Base-by-base conservation (phyloP, 2,113 vertebrate species). In the Prunella himalayana region DNA sequence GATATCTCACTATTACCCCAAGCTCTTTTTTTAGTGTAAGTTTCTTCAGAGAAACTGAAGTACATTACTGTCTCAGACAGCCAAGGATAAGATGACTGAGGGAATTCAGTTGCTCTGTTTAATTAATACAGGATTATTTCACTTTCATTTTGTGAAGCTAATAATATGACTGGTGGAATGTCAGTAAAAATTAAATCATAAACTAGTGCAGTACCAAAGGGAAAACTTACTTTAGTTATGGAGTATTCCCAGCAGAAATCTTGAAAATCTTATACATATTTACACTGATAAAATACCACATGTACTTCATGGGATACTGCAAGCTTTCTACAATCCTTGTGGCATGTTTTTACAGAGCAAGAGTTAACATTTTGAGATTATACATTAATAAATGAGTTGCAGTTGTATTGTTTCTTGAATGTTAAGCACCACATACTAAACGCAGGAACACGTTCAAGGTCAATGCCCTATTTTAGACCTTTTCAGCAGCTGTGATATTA, bases 71-170 rank as follows among this genome's bases (percentile, higher is more conserved):
- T 95, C 94, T 97, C 90, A 97, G 91, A 88, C 86, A 97, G 92
- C 95, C 94, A 95, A 97, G 95, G 97, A 96, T 93, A 97, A 97
- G 97, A 96, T 95, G 96, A 97, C 86, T 97, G 96, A 98, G 93
- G 95, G 97, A 97, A 97, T 98, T 97, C 88, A 69, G 94, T 97
- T 98, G 96, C 97, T 97, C 98, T 97, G 95, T 97, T 98, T 98
- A 98, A 98, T 98, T 98, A 98, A 98, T 97, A 97, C 96, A 96
- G 97, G 97, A 98, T 98, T 98, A 97, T 98, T 98, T 98, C 98
- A 97, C 96, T 98, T 98, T 97, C 96, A 97, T 98, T 98, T 98
- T 98, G 97, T 95, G 97, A 95, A 95, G 97, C 96, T 98, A 98
- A 98, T 98, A 97, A 98, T 97, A 98, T 89, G 97, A 98, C 97